phyloP scores from a whole-genome alignment of 2,888 invertebrate genomes.

The Nomada ruficornis region DNA sequence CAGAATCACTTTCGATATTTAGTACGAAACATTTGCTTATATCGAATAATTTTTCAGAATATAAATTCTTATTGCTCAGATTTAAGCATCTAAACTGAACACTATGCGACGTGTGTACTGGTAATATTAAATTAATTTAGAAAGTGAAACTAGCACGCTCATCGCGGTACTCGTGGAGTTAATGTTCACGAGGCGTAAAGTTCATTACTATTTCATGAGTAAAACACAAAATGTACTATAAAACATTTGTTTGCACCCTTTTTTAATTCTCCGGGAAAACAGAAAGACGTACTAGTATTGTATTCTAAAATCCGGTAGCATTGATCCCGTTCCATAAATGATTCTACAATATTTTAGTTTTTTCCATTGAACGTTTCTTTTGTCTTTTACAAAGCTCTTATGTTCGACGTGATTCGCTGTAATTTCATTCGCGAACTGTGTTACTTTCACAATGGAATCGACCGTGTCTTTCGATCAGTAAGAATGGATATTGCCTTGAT shows the following conservation, averaged over 20 bases:
- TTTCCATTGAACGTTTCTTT: slow-evolving; percentile 55
- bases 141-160: background rate
- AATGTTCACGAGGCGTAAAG: slow-evolving; percentile 8
- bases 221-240: background rate
- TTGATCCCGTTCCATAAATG: background rate
- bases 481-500: slow-evolving; percentile 23
- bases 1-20: background rate
- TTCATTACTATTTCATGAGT: slow-evolving; percentile 14
- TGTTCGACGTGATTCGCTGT: slow-evolving; percentile 37
- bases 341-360: slow-evolving; percentile 59
- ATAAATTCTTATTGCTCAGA: too few species aligned
- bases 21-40: background rate
- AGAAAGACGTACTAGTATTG: background rate
- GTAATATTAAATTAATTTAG: slow-evolving; percentile 10
- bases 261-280: background rate
- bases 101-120: background rate
- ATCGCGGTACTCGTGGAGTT: background rate
- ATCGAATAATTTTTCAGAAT: background rate
- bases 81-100: background rate
- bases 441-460: slow-evolving; percentile 64
- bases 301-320: background rate
- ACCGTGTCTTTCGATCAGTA: slow-evolving; percentile 30
- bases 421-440: slow-evolving; percentile 54
- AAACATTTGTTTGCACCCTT: background rate
- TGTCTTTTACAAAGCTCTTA: slow-evolving; percentile 32